Conservation (phyloP, 1,140 invertebrate genomes). For the Ganaspis sp. region DNA sequence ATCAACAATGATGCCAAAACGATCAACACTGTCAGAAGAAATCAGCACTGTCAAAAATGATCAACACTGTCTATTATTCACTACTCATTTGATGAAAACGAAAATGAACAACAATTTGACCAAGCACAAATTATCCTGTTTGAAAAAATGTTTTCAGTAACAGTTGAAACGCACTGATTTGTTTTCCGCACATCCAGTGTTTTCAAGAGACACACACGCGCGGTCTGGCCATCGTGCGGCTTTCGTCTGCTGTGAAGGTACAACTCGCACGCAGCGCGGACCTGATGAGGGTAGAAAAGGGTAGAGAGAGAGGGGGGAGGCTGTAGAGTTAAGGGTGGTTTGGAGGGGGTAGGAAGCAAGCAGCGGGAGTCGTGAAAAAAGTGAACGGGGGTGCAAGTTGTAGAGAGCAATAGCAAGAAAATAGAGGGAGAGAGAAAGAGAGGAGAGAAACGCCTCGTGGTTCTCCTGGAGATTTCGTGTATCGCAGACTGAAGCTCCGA, state of each 20-base stretch:
- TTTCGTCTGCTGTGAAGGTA: constrained; percentile 20
- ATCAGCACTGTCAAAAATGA: too few species aligned
- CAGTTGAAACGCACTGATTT: neutral
- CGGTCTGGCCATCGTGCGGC: constrained; percentile 23
- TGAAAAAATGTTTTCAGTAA: neutral
- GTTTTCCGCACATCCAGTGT: neutral
- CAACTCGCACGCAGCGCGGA: constrained; percentile 28
- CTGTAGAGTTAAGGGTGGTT: neutral
- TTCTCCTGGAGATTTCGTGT: constrained; percentile 65
- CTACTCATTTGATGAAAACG: too few species aligned
- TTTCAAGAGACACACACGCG: constrained; percentile 10
- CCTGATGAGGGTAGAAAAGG: constrained; percentile 25
- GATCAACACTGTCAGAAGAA: too few species aligned
- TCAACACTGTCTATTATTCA: too few species aligned
- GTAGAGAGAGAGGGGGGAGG: constrained; percentile 5
- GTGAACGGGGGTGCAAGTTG: constrained; percentile 10
- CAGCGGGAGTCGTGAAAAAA: neutral
- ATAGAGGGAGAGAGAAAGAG: constrained; percentile 45
- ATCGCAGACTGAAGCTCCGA: constrained; percentile 68
- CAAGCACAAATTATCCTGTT: neutral
- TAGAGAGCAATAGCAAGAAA: constrained; percentile 20
- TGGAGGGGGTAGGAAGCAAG: constrained; percentile 31
- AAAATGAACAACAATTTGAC: too few species aligned
- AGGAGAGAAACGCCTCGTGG: constrained; percentile 54
- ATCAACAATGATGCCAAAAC: too few species aligned